Evolutionary conservation across 2,113 vertebrate genomes (phyloP), one percentile per base, ranked within the genome.

Genomic region (Australoheros scitulus): DNA sequence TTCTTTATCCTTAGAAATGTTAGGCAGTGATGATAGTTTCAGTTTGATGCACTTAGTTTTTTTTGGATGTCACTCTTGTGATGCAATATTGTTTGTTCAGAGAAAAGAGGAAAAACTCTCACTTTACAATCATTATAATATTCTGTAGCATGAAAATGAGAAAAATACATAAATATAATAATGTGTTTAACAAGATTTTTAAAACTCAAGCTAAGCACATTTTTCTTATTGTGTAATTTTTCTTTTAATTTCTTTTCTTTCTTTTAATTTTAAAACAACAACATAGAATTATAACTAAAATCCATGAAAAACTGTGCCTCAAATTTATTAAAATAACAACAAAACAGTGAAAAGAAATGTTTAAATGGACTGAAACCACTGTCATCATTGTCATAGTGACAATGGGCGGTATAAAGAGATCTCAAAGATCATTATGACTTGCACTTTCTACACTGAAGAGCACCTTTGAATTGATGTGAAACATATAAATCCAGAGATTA

Each of bases 401-500:
- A 22, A 32, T 15, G n/a, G 58, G 8, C 14, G 32, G 5, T n/a
- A 47, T 57, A 61, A 29, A 60, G 22, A 43, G 1, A 56, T 8
- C 60, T 14, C 10, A 60, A 55, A 81, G 65, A 60, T 52, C 52
- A 68, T 26, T 13, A 61, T 32, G n/a, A 63, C 61, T 18, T 74
- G 32, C 22, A 56, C 29, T 80, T n/a, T 77, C 7, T 9, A 26
- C 47, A 15, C 29, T 2, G 1, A 78, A 60, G 41, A 70, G 24
- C 55, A 72, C 79, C 56, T 58, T 17, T 9, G 7, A 9, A 4
- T 77, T 29, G 47, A 24, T 68, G 56, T 50, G 6, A 13, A 61
- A 70, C 78, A 70, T 79, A 76, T 38, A 7, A 64, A 87, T 76
- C 77, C 50, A 55, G 41, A 64, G 38, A 61, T 76, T 79, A 50